These are phyloP conservation scores for Tetrao urogallus DNA, from an alignment of 2,113 vertebrate genomes.

Conservation along the genomic window DNA sequence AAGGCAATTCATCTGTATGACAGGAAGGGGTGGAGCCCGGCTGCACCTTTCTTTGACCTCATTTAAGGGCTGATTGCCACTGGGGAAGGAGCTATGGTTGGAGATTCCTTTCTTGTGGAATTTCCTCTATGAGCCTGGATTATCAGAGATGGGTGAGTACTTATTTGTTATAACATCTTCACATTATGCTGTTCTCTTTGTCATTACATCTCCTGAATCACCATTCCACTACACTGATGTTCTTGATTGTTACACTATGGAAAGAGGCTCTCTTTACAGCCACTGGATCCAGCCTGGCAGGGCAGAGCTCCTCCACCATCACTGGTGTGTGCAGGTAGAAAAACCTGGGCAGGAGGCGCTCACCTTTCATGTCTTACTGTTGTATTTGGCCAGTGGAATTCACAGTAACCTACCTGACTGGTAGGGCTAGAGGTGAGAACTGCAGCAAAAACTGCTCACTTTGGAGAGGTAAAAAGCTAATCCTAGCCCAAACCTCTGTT, in stretches of 20 bases:
- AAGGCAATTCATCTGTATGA: too few relatives aligned
- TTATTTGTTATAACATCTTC: too few relatives aligned
- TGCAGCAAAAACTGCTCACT: neutral
- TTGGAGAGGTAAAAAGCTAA: neutral
- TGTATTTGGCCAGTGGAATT: neutral
- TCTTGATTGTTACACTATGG: neutral
- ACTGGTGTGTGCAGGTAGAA: neutral
- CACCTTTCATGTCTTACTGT: fast-evolving
- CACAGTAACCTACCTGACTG: neutral
- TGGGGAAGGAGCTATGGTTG: too few relatives aligned
- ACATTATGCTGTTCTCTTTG: too few relatives aligned
- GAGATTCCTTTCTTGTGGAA: too few relatives aligned
- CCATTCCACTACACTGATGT: too few relatives aligned
- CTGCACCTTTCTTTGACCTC: too few relatives aligned
- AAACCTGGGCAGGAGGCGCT: neutral
- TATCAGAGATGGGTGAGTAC: too few relatives aligned
- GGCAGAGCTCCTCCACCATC: neutral
- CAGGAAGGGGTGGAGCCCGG: too few relatives aligned
- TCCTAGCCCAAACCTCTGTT: neutral
- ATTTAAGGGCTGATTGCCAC: too few relatives aligned
- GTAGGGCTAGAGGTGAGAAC: neutral
- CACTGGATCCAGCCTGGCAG: fast-evolving
- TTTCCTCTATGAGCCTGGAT: too few relatives aligned
- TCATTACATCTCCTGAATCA: too few relatives aligned
- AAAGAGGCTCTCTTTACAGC: neutral